Percentiles rank a stretch among this genome's conserved stretches.
phyloP scores from a whole-genome alignment of 2,797 vertebrate species.

The Pipistrellus nathusii region DNA sequence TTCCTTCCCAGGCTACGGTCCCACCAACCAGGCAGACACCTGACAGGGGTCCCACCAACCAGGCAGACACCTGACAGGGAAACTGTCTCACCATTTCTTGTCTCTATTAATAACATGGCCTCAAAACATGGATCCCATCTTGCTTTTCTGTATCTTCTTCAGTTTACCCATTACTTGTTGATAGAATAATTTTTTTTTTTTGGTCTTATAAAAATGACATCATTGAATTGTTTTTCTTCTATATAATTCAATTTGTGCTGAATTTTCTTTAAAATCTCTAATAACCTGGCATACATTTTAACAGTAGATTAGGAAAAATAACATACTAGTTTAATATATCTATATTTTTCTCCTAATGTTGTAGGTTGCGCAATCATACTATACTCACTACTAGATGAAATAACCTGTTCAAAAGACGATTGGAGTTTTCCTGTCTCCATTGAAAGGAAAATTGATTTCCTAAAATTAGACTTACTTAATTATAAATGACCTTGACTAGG shows the following conservation, averaged over 20 bases:
- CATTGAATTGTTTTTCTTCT: neutral
- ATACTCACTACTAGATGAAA: neutral
- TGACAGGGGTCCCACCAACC: neutral
- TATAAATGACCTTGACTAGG: neutral
- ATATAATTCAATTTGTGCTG: neutral
- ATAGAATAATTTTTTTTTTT: neutral
- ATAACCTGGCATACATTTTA: neutral
- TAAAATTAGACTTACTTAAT: conserved; percentile 35
- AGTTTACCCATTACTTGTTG: conserved; percentile 14
- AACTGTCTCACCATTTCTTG: neutral
- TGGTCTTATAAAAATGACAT: conserved; percentile 6
- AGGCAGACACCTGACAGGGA: neutral
- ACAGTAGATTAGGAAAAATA: conserved; percentile 2
- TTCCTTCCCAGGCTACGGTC: neutral
- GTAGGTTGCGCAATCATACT: neutral
- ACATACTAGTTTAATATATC: neutral
- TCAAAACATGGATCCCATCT: neutral
- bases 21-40: neutral
- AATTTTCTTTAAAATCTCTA: neutral
- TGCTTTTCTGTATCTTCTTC: neutral
- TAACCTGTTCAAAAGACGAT: neutral
- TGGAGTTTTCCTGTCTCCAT: neutral
- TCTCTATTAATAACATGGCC: neutral
- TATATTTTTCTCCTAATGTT: neutral
- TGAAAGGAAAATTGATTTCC: conserved; percentile 10